Evolutionary conservation across 2,113 vertebrate species (phyloP).

Genomic region (Podilymbus podiceps): DNA sequence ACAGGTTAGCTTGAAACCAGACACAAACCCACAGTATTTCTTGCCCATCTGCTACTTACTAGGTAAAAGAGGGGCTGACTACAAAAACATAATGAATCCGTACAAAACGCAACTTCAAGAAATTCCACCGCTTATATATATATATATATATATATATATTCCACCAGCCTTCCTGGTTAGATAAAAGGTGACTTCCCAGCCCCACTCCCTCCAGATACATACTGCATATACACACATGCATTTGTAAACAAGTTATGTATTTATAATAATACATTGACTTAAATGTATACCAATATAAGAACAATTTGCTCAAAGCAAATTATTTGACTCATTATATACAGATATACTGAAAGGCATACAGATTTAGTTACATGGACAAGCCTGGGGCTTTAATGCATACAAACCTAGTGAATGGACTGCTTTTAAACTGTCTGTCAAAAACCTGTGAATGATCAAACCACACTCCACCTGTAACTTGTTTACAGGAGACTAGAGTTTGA

Average conservation of each 20-base stretch:
- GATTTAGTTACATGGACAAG: background rate
- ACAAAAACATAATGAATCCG: background rate
- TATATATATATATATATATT: accelerated
- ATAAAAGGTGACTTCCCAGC: background rate
- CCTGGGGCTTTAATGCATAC: background rate
- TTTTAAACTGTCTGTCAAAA: background rate
- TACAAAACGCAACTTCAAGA: background rate
- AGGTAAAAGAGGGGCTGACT: background rate
- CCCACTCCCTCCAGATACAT: background rate
- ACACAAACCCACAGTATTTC: background rate
- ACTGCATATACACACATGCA: accelerated
- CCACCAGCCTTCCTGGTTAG: too few species aligned
- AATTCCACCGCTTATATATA: background rate
- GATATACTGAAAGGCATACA: background rate
- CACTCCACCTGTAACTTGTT: background rate
- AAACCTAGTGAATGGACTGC: background rate
- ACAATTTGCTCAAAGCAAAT: background rate
- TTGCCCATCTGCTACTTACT: background rate
- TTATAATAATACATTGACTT: background rate
- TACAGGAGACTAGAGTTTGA: background rate
- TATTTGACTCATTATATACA: background rate
- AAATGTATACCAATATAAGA: background rate
- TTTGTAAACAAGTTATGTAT: background rate
- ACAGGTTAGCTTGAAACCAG: background rate
- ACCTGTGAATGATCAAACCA: background rate